A percentile compares a stretch with the other conserved stretches of the same genome.
These are phyloP conservation scores for Sabatieria punctata DNA, from an alignment of 2,888 invertebrate genomes.

Conservation along the genomic window DNA sequence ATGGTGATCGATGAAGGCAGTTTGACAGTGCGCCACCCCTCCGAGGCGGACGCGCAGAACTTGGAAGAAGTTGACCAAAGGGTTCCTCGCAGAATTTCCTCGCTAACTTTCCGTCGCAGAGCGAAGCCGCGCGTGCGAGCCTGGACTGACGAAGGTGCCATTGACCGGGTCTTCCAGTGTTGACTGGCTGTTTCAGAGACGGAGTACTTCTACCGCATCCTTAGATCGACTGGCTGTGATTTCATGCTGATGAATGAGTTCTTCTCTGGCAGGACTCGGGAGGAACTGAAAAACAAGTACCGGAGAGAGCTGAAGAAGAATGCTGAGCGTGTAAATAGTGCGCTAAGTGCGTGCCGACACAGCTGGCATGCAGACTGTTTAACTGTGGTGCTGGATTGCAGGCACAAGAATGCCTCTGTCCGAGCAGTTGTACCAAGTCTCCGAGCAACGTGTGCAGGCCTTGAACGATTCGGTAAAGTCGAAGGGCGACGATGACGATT, in stretches of 20 bases:
- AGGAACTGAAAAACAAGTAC: slow-evolving; percentile 25
- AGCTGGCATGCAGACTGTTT: no score
- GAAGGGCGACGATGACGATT: no score
- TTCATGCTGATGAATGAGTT: slow-evolving; percentile 27
- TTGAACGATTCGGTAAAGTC: no score
- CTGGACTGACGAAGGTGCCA: background rate
- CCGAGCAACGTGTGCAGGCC: no score
- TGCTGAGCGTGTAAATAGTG: slow-evolving; percentile 14
- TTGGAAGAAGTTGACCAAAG: background rate
- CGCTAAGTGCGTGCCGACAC: slow-evolving; percentile 2
- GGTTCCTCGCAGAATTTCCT: background rate
- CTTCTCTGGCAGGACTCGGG: slow-evolving; percentile 19
- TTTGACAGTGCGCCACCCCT: slow-evolving; percentile 15
- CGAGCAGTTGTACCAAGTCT: no score
- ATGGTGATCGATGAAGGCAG: slow-evolving; percentile 20
- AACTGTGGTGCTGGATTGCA: no score
- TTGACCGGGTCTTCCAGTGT: background rate
- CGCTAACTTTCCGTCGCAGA: background rate
- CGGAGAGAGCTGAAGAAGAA: slow-evolving; percentile 22
- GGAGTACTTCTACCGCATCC: slow-evolving; percentile 15
- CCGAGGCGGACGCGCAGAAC: slow-evolving; percentile 8
- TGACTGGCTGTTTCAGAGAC: background rate
- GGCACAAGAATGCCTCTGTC: no score
- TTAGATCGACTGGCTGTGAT: slow-evolving; percentile 23
- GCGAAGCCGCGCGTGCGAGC: background rate